Evolutionary conservation across 1,140 invertebrate genomes (phyloP), one percentile per base, ranked within the genome.

Genomic region (Drosophila ohnishii): DNA sequence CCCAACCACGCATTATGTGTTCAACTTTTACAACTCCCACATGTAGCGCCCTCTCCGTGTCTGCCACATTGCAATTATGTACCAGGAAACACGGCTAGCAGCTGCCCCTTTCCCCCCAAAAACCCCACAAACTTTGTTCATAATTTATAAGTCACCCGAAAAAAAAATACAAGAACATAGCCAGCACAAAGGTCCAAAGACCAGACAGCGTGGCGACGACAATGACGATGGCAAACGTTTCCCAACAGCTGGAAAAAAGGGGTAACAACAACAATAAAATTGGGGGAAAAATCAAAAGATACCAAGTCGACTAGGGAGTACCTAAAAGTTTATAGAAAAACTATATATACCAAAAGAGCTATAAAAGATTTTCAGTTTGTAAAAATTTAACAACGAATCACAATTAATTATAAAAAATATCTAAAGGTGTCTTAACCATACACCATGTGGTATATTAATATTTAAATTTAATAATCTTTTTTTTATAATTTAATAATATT

Each of bases 181-280:
- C 11, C 16, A 58, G 34, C 58, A 73, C 58, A 85, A 78, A 82
- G 62, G 73, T 48, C 56, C 47, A 45, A 65, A 81, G 61, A 53
- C 70, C 83, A 86, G 82, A 86, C 82, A 86, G 82, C 82, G 70
- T 86, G 83, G 83, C 82, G 83, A 75, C 84, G 64, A 59, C 78
- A 57, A 67, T 48, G 67, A 81, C 78, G 64, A 77, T 34, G 78
- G 82, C 75, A 71, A 71, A 58, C 65, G 65, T 22, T 76, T 76
- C 32, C 56, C 60, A 50, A 60, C 80, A 73, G 45, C 44, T 47
- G 42, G 56, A 67, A 66, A 76, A 77, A 85, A 85, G 75, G 75
- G 83, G 75, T 78, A 82, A 84, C 63, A 80, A 35, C 57, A 53
- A 39, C 39, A 71, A 61, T 47, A 13, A 50, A 69, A 65, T 47